A percentile compares a stretch with the other conserved stretches of the same genome.
These are phyloP conservation scores for Mylabris sibirica DNA, from an alignment of 2,888 invertebrate genomes.

Conservation along the genomic window DNA sequence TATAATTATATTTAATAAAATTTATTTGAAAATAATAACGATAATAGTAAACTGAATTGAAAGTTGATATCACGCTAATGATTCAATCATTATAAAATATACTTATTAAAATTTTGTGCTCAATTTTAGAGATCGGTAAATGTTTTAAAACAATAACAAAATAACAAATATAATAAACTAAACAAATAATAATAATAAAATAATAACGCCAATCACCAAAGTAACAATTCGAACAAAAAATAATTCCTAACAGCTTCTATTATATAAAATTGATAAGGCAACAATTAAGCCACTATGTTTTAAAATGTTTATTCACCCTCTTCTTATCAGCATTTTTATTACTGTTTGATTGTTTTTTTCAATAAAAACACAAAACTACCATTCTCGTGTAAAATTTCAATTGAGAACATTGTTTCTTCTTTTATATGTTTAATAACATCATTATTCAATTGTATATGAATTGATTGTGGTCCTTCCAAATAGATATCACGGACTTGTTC, in stretches of 20 bases:
- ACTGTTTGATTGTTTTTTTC: slow-evolving; percentile 53
- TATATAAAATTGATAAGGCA: slow-evolving; percentile 5
- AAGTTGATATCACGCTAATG: not conserved
- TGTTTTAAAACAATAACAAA: not conserved
- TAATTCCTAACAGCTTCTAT: not conserved
- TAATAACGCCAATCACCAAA: not conserved
- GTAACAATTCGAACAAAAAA: not conserved
- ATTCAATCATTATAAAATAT: not conserved
- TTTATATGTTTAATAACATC: slow-evolving; percentile 85
- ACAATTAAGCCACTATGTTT: not conserved
- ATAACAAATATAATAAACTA: not conserved
- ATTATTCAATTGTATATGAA: slow-evolving; percentile 84
- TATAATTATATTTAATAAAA: not conserved
- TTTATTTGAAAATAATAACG: not conserved
- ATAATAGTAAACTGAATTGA: not conserved
- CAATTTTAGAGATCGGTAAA: not conserved
- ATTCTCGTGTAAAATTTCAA: slow-evolving; percentile 65
- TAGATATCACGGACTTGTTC: slow-evolving; percentile 67
- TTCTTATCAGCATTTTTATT: too few species aligned
- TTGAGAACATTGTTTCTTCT: slow-evolving; percentile 76
- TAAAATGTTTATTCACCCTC: not conserved
- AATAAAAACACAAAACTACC: slow-evolving; percentile 61
- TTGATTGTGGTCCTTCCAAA: slow-evolving; percentile 83
- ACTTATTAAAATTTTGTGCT: not conserved
- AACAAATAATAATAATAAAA: not conserved